A percentile compares a stretch with the other conserved stretches of the same genome.
Evolutionary conservation across 2,113 vertebrate species (phyloP).

Genomic region (Ascaphus truei): DNA sequence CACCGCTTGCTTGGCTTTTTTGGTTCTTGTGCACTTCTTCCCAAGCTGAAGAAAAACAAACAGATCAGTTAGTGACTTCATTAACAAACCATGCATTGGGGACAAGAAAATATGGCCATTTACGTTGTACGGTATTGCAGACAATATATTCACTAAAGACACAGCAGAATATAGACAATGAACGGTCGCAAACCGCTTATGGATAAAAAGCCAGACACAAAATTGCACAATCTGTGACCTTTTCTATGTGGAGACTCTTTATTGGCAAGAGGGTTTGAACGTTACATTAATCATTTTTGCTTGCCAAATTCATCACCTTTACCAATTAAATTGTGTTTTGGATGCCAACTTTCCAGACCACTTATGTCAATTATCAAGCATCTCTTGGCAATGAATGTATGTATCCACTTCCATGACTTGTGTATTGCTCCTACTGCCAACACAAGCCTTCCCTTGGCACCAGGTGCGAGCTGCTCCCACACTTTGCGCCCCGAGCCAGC

Average conservation of each 20-base stretch:
- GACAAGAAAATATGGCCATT: too few species aligned
- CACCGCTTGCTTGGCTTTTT: constrained; percentile 67
- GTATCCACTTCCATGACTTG: not conserved
- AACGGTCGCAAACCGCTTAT: not conserved
- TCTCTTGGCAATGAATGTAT: not conserved
- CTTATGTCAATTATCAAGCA: not conserved
- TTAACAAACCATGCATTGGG: not conserved
- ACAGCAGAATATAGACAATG: not conserved
- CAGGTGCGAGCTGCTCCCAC: too few species aligned
- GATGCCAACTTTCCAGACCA: not conserved
- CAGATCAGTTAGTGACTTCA: too few species aligned
- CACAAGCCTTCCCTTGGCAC: not conserved
- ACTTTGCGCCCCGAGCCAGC: too few species aligned
- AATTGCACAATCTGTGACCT: too few species aligned
- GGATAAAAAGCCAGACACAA: too few species aligned
- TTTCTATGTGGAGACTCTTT: too few species aligned
- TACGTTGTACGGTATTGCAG: too few species aligned
- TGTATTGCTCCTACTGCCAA: not conserved
- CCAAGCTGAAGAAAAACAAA: constrained; percentile 57
- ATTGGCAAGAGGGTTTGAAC: too few species aligned
- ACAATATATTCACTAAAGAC: too few species aligned
- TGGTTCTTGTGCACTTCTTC: constrained; percentile 71
- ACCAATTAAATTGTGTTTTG: not conserved
- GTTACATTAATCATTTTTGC: too few species aligned
- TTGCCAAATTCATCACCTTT: not conserved